Percentiles rank a stretch among this genome's conserved stretches.
These are phyloP conservation scores for Baccha elongata DNA, from an alignment of 2,888 invertebrate genomes.

Conservation along the genomic window DNA sequence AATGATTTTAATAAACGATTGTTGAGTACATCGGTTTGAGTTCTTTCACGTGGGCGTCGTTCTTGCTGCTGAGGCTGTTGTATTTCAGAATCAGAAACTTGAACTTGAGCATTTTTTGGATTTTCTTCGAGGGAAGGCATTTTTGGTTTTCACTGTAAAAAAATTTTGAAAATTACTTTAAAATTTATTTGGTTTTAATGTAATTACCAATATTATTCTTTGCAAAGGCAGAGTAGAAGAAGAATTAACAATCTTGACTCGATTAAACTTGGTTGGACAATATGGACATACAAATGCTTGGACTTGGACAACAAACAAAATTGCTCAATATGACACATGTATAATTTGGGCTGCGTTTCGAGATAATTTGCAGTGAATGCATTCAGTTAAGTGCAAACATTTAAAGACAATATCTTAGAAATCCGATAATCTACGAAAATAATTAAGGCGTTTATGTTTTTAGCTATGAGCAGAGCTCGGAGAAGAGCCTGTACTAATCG, in stretches of 20 bases:
- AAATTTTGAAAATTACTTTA: no score
- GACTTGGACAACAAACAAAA: neutral
- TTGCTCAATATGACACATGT: neutral
- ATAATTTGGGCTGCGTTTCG: neutral
- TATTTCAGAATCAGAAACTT: constrained; percentile 20
- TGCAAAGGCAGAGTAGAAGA: no score
- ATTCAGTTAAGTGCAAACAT: neutral
- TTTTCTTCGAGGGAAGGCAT: constrained; percentile 78
- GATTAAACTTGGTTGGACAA: no score
- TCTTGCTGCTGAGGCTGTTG: constrained; percentile 59
- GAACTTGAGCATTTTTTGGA: constrained; percentile 49
- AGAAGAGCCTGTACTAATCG: no score
- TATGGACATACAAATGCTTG: neutral
- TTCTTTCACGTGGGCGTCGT: constrained; percentile 77
- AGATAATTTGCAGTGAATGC: neutral
- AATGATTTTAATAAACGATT: constrained; percentile 78
- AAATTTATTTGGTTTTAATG: no score
- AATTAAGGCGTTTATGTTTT: no score
- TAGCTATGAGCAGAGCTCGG: no score
- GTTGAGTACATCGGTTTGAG: constrained; percentile 80
- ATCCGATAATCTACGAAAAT: no score
- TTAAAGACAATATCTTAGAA: no score
- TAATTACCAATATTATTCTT: no score
- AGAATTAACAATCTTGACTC: no score
- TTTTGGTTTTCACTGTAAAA: no score